Percentiles rank a stretch among this genome's conserved stretches.
These are phyloP conservation scores for Acrossocheilus fasciatus DNA, from an alignment of 2,797 vertebrate species.

Conservation along the genomic window DNA sequence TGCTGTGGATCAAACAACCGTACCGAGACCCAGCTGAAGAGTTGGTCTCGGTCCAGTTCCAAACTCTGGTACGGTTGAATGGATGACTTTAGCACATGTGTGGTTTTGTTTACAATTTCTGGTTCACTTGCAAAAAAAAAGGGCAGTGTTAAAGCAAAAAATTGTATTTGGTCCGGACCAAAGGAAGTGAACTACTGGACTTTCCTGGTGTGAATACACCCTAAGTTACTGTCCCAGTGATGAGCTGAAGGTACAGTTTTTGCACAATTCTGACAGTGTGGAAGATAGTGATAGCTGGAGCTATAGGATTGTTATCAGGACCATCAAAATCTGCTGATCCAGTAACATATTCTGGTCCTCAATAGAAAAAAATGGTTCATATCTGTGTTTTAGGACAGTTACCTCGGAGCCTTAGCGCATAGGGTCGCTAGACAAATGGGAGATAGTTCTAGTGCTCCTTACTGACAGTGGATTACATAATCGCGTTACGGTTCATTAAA, in stretches of 20 bases:
- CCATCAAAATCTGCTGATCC: not conserved
- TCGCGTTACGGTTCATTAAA: conserved; percentile 34
- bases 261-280: not conserved
- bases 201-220: too few relatives aligned
- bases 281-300: not conserved
- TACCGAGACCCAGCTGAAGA: too few relatives aligned
- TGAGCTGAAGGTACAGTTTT: not conserved
- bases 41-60: too few relatives aligned
- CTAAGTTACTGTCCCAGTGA: not conserved
- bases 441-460: conserved; percentile 30
- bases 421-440: conserved; percentile 1
- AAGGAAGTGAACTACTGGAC: too few relatives aligned
- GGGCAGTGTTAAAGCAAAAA: too few relatives aligned
- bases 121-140: too few relatives aligned
- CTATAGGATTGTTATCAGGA: not conserved
- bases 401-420: not conserved
- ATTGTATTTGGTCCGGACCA: too few relatives aligned
- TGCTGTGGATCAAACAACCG: too few relatives aligned
- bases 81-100: too few relatives aligned
- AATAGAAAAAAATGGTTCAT: not conserved
- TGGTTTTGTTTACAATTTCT: too few relatives aligned
- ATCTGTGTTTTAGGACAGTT: conserved; percentile 12
- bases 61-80: too few relatives aligned
- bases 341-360: not conserved
- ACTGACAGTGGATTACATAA: conserved; percentile 49